Evolutionary conservation across 1,140 invertebrate species (phyloP).

Genomic region (Calliphora vicina): DNA sequence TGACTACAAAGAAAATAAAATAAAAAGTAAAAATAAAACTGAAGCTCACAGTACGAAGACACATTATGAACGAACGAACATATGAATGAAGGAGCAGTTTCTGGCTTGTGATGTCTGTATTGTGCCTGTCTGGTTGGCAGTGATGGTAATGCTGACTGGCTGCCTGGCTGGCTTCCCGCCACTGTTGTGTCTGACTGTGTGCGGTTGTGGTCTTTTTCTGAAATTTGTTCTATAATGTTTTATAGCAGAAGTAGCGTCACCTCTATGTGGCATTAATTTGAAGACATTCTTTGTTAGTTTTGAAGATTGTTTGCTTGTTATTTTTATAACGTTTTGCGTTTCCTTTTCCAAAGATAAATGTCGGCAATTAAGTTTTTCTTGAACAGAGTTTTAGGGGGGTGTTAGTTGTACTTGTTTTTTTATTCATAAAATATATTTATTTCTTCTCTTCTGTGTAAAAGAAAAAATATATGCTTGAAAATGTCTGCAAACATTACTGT

Average conservation of each 20-base stretch:
- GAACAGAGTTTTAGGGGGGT: not conserved
- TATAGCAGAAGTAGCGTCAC: not conserved
- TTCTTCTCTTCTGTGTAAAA: not conserved
- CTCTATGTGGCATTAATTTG: not conserved
- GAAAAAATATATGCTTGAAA: not conserved
- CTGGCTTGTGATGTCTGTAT: not conserved
- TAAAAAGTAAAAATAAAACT: not conserved
- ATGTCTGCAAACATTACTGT: not conserved
- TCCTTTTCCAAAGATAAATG: constrained; percentile 22
- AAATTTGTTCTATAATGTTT: not conserved
- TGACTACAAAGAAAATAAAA: not conserved
- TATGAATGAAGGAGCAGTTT: not conserved
- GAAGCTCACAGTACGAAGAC: not conserved
- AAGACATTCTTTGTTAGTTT: constrained; percentile 5
- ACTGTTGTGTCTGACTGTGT: not conserved
- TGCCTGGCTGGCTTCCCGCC: not conserved
- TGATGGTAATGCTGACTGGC: not conserved
- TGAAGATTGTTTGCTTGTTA: constrained; percentile 6
- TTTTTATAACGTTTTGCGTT: constrained; percentile 17
- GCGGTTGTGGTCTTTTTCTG: not conserved
- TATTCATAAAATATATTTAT: not conserved
- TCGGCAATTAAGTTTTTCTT: constrained; percentile 29
- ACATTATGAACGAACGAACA: not conserved
- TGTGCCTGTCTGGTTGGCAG: not conserved
- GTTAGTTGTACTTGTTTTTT: not conserved